Conservation (phyloP, 1,140 invertebrate genomes). For the Hycleus cichorii region DNA sequence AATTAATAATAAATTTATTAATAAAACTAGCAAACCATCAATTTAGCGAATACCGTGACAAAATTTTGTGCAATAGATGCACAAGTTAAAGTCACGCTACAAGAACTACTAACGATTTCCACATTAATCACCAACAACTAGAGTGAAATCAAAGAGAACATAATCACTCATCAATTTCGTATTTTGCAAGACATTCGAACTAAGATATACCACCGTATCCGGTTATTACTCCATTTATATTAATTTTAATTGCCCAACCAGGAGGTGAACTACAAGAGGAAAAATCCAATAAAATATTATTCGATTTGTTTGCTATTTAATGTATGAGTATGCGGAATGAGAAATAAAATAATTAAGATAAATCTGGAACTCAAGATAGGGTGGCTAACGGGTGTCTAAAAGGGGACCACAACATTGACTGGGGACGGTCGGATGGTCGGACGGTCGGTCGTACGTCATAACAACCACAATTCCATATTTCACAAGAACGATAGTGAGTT, state of each 20-base stretch:
- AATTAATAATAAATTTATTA: not conserved
- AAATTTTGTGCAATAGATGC: conserved; percentile 11
- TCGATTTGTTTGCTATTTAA: too few relatives aligned
- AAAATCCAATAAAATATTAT: too few relatives aligned
- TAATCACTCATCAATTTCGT: conserved; percentile 11
- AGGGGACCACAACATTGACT: not conserved
- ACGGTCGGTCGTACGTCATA: conserved; percentile 23
- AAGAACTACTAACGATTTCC: conserved; percentile 10
- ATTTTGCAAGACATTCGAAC: conserved; percentile 1
- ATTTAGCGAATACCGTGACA: conserved; percentile 10
- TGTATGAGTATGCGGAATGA: not conserved
- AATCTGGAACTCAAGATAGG: conserved; percentile 4
- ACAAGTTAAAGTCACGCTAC: conserved; percentile 6
- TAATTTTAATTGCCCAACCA: too few relatives aligned
- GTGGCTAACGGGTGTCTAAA: not conserved
- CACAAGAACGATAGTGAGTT: conserved; percentile 32
- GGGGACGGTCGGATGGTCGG: not conserved
- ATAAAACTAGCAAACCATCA: conserved; percentile 3
- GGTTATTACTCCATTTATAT: too few relatives aligned
- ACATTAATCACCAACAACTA: conserved; percentile 10
- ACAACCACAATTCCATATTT: conserved; percentile 33
- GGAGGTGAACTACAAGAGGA: too few relatives aligned
- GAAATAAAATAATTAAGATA: conserved; percentile 14
- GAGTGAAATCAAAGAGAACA: not conserved
- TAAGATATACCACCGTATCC: too few relatives aligned